Evolutionary conservation across 2,888 invertebrate species (phyloP).

Genomic region (Tetragonula carbonaria): DNA sequence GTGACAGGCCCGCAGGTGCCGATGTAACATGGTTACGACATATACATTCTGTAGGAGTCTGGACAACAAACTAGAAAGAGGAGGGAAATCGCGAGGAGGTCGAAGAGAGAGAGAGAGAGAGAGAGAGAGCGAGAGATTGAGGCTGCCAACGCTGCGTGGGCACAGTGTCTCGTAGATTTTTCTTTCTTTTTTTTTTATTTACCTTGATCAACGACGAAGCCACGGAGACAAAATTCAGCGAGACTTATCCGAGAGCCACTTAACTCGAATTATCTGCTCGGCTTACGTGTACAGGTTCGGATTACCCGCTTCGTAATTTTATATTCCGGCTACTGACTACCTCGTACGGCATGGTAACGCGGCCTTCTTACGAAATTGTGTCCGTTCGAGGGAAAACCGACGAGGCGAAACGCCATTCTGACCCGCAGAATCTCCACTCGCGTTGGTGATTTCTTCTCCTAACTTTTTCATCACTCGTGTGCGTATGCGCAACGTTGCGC

Average conservation of each 20-base stretch:
- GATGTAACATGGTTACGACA: conserved; percentile 62
- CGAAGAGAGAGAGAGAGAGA: conserved; percentile 8
- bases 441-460: not conserved
- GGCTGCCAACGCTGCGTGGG: conserved; percentile 23
- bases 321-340: conserved; percentile 70
- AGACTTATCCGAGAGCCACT: conserved; percentile 61
- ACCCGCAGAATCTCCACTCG: too few relatives aligned
- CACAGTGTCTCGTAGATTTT: conserved; percentile 38
- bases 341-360: conserved; percentile 24
- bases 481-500: not conserved
- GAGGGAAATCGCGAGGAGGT: conserved; percentile 9
- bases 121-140: not conserved
- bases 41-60: conserved; percentile 51
- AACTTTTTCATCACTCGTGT: not conserved
- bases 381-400: not conserved
- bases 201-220: conserved; percentile 29
- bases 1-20: conserved; percentile 62
- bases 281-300: conserved; percentile 72
- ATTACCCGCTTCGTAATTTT: conserved; percentile 75
- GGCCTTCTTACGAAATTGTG: conserved; percentile 42
- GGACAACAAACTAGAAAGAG: conserved; percentile 11
- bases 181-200: not conserved
- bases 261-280: conserved; percentile 75
- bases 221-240: conserved; percentile 49
- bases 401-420: not conserved